These are phyloP conservation scores for Orchestia grillus DNA, from an alignment of 1,140 invertebrate species.

Conservation along the genomic window DNA sequence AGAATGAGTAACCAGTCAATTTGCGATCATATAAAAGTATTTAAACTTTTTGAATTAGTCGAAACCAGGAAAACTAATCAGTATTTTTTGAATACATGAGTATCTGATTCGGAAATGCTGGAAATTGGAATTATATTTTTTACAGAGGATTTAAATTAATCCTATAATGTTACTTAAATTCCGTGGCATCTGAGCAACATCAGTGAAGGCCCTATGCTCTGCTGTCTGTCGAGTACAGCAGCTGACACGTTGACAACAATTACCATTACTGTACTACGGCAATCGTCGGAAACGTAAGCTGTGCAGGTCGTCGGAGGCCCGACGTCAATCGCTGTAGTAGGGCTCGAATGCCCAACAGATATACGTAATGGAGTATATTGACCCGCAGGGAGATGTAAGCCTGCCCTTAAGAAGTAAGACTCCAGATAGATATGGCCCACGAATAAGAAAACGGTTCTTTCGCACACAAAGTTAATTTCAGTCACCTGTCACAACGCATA, in stretches of 20 bases:
- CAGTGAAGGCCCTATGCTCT: no score
- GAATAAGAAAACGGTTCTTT: background rate
- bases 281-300: background rate
- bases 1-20: no score
- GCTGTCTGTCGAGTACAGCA: background rate
- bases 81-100: no score
- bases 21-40: no score
- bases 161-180: no score
- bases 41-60: no score
- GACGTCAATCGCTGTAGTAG: background rate
- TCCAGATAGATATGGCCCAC: background rate
- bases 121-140: no score
- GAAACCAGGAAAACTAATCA: no score
- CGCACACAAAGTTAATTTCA: background rate
- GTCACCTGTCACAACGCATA: background rate
- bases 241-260: background rate
- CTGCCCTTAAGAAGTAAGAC: background rate
- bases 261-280: background rate
- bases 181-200: no score
- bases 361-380: no score
- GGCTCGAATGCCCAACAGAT: background rate
- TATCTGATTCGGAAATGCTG: no score
- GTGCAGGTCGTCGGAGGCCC: background rate
- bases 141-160: no score
- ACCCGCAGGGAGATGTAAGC: background rate